Base-by-base conservation (phyloP, 2,113 vertebrate genomes). In the Chaetura pelagica region DNA sequence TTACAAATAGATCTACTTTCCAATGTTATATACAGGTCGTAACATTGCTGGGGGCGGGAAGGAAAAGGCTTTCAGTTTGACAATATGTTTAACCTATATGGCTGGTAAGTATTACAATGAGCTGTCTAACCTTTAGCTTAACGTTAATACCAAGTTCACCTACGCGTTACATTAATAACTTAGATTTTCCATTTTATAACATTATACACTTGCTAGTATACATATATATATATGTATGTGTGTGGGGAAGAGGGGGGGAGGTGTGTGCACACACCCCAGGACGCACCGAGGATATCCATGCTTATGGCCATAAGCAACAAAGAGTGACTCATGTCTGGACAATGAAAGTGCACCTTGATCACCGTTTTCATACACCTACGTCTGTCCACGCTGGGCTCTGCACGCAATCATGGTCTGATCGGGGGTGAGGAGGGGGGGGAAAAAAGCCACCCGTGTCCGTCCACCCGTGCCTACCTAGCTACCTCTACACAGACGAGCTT, bases 161-260 rank as follows among this genome's bases (percentile, higher is more conserved):
- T 99, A 99, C 98, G 92, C 87, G 97, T 98, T 98, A 98, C 98
- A 98, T 98, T 98, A 99, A 99, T 99, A 99, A 99, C 98, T 99
- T 99, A 98, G 98, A 98, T 98, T 97, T 97, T 97, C 96, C 97
- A 97, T 98, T 98, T 98, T 98, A 98, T 98, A 98, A 98, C 98
- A 98, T 98, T 98, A 97, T 98, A 98, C 97, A 98, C 96, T 97
- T 97, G 97, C 96, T 97, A 98, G 97, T 97, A 98, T 98, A 98
- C 96, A 97, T 97, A 98, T 98, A 98, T 98, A 98, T 97, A 97
- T 97, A 97, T 95, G 87, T 95, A 61, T 88, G 48, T 74, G 82
- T 84, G 84, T 44, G 92, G 26, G 83, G 29, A 10, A 46, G 54
- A 26, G 67, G 7, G 86, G 16, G 64, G 11, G 83, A 78, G 96